A percentile compares a stretch with the other conserved stretches of the same genome.
phyloP scores from a whole-genome alignment of 2,797 vertebrate species.

The Myotis vivesi region DNA sequence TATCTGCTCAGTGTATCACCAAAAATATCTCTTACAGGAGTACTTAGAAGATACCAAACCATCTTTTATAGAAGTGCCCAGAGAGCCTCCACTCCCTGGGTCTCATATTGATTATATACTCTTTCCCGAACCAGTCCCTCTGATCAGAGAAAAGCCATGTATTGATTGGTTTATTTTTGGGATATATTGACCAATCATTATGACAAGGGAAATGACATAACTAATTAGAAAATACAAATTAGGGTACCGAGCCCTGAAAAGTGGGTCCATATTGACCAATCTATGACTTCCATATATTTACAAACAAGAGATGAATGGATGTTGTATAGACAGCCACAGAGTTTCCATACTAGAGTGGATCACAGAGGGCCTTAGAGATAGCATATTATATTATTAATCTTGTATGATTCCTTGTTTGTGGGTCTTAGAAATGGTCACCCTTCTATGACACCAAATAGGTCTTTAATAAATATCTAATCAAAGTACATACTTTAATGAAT shows the following conservation, averaged over 20 bases:
- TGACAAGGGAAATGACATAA: not conserved
- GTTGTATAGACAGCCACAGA: not conserved
- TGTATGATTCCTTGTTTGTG: not conserved
- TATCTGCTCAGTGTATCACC: not conserved
- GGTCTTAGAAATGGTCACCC: not conserved
- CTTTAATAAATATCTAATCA: not conserved
- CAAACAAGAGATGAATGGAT: not conserved
- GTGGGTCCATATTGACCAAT: not conserved
- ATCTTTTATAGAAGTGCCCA: not conserved
- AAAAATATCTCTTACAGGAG: not conserved
- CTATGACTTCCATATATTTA: not conserved
- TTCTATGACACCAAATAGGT: not conserved
- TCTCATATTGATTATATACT: not conserved
- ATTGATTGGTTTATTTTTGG: not conserved
- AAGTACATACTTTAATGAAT: not conserved
- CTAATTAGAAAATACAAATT: not conserved
- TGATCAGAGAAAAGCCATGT: not conserved
- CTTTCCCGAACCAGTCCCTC: not conserved
- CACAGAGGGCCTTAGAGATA: not conserved
- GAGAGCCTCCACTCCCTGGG: not conserved
- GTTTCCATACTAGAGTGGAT: not conserved
- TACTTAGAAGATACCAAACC: not conserved
- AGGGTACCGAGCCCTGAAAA: not conserved
- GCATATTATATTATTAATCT: not conserved
- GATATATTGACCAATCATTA: not conserved